A percentile compares a stretch with the other conserved stretches of the same genome.
Evolutionary conservation across 2,113 vertebrate genomes (phyloP).

Genomic region (Dicrurus megarhynchus): DNA sequence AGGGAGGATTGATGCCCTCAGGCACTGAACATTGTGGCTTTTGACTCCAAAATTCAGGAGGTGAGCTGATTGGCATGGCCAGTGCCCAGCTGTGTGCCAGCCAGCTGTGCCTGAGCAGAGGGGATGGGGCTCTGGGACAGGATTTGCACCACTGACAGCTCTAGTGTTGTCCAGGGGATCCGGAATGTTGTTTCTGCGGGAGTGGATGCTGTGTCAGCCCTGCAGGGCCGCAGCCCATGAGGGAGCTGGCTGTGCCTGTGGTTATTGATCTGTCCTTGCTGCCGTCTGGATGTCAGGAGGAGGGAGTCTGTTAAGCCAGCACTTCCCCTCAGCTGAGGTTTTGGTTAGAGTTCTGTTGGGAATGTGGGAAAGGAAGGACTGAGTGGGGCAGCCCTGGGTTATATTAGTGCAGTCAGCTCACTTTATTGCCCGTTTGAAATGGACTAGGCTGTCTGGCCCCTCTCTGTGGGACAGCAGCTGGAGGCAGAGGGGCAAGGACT

Average conservation of each 20-base stretch:
- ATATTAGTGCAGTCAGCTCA: neutral
- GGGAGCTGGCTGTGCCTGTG: neutral
- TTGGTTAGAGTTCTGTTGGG: neutral
- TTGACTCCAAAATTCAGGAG: accelerated
- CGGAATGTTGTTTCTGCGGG: accelerated
- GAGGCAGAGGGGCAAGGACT: neutral
- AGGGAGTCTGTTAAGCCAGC: neutral
- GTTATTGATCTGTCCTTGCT: neutral
- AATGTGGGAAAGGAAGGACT: neutral
- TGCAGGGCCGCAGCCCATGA: accelerated
- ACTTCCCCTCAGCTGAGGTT: neutral
- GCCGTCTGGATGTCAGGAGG: neutral
- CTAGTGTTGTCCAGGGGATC: neutral
- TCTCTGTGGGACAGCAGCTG: neutral
- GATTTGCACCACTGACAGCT: neutral
- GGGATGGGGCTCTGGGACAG: neutral
- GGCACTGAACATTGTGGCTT: neutral
- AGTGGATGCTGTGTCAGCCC: neutral
- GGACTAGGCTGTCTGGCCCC: neutral
- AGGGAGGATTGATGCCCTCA: neutral
- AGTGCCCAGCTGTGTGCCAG: neutral
- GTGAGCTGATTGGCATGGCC: accelerated
- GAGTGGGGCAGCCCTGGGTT: neutral
- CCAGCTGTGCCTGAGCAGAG: neutral
- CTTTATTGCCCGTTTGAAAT: neutral